Percentiles rank a stretch among this genome's conserved stretches.
Evolutionary conservation across 2,797 vertebrate genomes (phyloP).

Genomic region (Trematomus bernacchii): DNA sequence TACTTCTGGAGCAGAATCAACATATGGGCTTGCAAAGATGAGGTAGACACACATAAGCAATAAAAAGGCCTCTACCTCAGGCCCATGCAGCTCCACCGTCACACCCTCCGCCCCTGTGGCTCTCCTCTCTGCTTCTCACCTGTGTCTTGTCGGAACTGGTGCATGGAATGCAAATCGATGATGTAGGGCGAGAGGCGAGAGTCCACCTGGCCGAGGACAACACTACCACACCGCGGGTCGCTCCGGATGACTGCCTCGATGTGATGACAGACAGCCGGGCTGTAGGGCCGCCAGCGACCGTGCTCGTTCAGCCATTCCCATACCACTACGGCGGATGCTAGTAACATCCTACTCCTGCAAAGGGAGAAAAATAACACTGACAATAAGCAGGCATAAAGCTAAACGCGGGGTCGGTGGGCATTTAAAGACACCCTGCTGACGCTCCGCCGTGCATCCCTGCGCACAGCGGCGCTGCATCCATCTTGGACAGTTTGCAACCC

Average conservation of each 20-base stretch:
- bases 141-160: slow-evolving; percentile 95
- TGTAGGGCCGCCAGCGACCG: slow-evolving; percentile 97
- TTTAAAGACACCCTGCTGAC: slow-evolving; percentile 58
- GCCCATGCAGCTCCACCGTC: slow-evolving; percentile 36
- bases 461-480: slow-evolving; percentile 80
- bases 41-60: slow-evolving; percentile 13
- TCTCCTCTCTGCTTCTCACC: slow-evolving; percentile 77
- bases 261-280: slow-evolving; percentile 96
- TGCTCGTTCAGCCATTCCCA: slow-evolving; percentile 99
- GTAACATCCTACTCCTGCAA: slow-evolving; percentile 89
- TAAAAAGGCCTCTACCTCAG: slow-evolving; percentile 62
- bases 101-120: slow-evolving; percentile 6
- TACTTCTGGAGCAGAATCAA: slow-evolving; percentile 18
- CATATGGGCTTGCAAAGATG: slow-evolving; percentile 5
- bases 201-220: slow-evolving; percentile 95
- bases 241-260: slow-evolving; percentile 96
- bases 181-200: slow-evolving; percentile 93
- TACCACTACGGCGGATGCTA: slow-evolving; percentile 95
- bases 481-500: slow-evolving; percentile 77
- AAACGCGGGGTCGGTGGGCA: slow-evolving; percentile 24
- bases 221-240: slow-evolving; percentile 92
- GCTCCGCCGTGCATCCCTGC: slow-evolving; percentile 69
- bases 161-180: slow-evolving; percentile 96
- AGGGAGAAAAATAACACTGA: slow-evolving; percentile 2
- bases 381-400: slow-evolving; percentile 13